A percentile compares a stretch with the other conserved stretches of the same genome.
These are phyloP conservation scores for Hydrotaea diabolus DNA, from an alignment of 2,888 invertebrate species.

Conservation along the genomic window DNA sequence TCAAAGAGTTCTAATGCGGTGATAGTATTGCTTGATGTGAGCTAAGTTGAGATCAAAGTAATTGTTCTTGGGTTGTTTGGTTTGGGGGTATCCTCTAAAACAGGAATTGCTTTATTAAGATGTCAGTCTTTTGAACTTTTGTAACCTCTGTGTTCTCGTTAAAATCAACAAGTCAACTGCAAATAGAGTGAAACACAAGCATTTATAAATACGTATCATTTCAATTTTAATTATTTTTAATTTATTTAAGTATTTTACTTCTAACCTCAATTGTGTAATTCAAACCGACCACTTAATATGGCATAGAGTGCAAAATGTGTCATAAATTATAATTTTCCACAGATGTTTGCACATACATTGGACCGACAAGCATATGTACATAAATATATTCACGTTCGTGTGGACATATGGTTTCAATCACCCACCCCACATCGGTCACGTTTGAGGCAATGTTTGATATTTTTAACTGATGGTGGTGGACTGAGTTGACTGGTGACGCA, in stretches of 20 bases:
- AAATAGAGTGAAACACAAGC: slow-evolving; percentile 31
- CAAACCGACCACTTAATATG: slow-evolving; percentile 32
- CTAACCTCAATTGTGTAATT: slow-evolving; percentile 38
- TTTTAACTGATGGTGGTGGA: slow-evolving; percentile 4
- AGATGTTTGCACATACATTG: neutral
- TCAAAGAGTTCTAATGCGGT: neutral
- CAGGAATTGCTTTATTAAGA: slow-evolving; percentile 49
- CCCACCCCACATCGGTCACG: slow-evolving; percentile 12
- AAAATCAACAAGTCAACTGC: slow-evolving; percentile 60
- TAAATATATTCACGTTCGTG: neutral
- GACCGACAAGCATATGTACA: neutral
- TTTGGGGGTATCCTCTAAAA: slow-evolving; percentile 54
- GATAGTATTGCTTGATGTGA: slow-evolving; percentile 53
- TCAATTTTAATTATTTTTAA: neutral
- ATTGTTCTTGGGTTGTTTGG: neutral
- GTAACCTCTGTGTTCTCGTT: slow-evolving; percentile 44
- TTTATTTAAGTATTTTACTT: neutral
- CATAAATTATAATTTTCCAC: slow-evolving; percentile 17
- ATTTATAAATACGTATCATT: neutral
- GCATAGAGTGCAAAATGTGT: slow-evolving; percentile 46
- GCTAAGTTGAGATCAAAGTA: slow-evolving; percentile 58
- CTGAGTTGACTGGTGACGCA: slow-evolving; percentile 8
- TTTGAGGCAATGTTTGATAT: neutral
- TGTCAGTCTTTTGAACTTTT: slow-evolving; percentile 63
- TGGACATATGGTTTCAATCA: slow-evolving; percentile 5